Conservation (phyloP, 2,888 invertebrate genomes). For the Drosophila koepferae region DNA sequence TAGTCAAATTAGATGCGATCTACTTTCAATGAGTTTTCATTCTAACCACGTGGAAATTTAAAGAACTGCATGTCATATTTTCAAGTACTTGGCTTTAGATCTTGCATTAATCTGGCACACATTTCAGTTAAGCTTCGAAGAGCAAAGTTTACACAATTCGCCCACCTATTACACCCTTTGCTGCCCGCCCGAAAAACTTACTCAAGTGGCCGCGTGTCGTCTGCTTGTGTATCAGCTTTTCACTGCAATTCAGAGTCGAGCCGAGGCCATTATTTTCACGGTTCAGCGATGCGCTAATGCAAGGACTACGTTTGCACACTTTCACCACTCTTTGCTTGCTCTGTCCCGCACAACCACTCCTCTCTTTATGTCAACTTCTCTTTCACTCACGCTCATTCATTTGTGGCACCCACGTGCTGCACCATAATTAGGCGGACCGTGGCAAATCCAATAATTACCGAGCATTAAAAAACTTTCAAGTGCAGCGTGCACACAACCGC, state of each 20-base stretch:
- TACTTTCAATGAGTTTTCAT: no score
- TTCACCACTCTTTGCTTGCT: slow-evolving; percentile 30
- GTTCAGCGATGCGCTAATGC: slow-evolving; percentile 64
- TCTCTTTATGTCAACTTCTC: neutral
- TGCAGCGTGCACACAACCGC: slow-evolving; percentile 61
- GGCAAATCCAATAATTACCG: slow-evolving; percentile 76
- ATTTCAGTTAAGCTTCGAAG: slow-evolving; percentile 13
- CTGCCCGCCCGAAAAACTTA: neutral
- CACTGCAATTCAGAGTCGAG: slow-evolving; percentile 31
- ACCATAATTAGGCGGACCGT: slow-evolving; percentile 65
- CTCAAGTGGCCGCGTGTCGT: slow-evolving; percentile 48
- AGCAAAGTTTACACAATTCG: slow-evolving; percentile 8
- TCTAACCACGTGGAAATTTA: no score
- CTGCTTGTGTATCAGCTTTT: slow-evolving; percentile 19
- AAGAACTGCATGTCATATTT: neutral
- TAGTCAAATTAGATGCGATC: no score
- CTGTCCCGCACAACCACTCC: neutral
- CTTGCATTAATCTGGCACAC: slow-evolving; percentile 14
- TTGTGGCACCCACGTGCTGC: slow-evolving; percentile 58
- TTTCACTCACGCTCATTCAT: neutral
- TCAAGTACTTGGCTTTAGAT: neutral
- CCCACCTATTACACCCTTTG: neutral
- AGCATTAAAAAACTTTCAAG: slow-evolving; percentile 74
- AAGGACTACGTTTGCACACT: slow-evolving; percentile 55
- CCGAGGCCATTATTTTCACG: slow-evolving; percentile 65